Evolutionary conservation across 2,797 vertebrate species (phyloP).

Genomic region (Gambelia wislizenii): DNA sequence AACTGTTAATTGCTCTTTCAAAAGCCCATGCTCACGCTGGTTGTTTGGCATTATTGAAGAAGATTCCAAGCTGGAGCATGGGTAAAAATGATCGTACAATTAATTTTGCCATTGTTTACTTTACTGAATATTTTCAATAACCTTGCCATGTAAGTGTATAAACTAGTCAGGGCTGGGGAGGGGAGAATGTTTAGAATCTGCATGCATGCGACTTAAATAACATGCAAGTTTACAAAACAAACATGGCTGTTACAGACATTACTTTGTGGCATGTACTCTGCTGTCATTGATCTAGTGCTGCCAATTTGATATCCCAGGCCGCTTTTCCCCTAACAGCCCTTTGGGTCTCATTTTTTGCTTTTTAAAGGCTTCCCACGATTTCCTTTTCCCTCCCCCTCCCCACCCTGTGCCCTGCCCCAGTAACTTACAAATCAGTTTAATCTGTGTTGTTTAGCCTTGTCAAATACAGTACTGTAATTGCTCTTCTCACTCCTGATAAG

Average conservation of each 20-base stretch:
- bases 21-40: conserved; percentile 18
- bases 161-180: neutral
- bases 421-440: conserved; percentile 40
- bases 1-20: conserved; percentile 9
- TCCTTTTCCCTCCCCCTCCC: neutral
- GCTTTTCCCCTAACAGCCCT: neutral
- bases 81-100: neutral
- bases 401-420: neutral
- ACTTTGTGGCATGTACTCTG: neutral
- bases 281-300: too few relatives aligned
- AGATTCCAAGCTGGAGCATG: neutral
- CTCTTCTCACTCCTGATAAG: neutral
- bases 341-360: neutral
- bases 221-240: neutral
- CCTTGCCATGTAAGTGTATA: neutral
- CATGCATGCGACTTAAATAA: fast-evolving
- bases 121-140: neutral
- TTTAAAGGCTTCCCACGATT: neutral
- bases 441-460: neutral
- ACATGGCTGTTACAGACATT: too few relatives aligned
- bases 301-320: neutral
- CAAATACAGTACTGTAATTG: neutral
- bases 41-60: neutral
- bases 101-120: neutral
- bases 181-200: neutral